Evolutionary conservation across 2,888 invertebrate genomes (phyloP), one percentile per base, ranked within the genome.

Genomic region (Ectemnius cavifrons): DNA sequence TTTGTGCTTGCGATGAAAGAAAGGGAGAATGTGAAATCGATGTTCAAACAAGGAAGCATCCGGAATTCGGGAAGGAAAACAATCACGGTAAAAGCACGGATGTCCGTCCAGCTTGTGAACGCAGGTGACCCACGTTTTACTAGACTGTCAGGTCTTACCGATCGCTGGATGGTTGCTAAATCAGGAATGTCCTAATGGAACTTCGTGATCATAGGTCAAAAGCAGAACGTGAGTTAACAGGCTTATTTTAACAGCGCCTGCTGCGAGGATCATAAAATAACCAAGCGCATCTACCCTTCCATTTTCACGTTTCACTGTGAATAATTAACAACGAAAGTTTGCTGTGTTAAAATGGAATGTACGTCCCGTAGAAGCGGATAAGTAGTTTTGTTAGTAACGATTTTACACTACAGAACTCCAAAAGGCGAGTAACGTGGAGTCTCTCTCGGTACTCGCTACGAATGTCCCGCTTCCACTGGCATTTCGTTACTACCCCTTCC

Each of bases 101-200:
- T 18, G 67, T 37, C 47, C 59, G 47, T 63, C 64, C 18, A 63
- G 68, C 62, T 62, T 16, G 28, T 57, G 13, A 16, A 27, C 45
- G 14, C 45, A 62, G 45, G 71, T 68, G 60, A 70, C 63, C 14
- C 16, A 20, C 52, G 57, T 72, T 66, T 45, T 60, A 72, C 58
- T 60, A 49, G 60, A 57, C 61, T 28, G 59, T 63, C 56, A 46
- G 57, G 71, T 61, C 63, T 66, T 11, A 11, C 71, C 60, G 59
- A 46, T 66, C 63, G 66, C 56, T 20, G 58, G 64, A 49, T 47
- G 45, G 61, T 56, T 59, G 16, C 8, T 58, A 75, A 71, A 71
- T 68, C 71, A 63, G 56, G 49, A 67, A 67, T 71, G 71, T 52
- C 47, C 46, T 74, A 74, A 71, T 77, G 66, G 74, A 68, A 52